A percentile compares a stretch with the other conserved stretches of the same genome.
These are phyloP conservation scores for Drosophila watanabei DNA, from an alignment of 1,140 invertebrate species.

Conservation along the genomic window DNA sequence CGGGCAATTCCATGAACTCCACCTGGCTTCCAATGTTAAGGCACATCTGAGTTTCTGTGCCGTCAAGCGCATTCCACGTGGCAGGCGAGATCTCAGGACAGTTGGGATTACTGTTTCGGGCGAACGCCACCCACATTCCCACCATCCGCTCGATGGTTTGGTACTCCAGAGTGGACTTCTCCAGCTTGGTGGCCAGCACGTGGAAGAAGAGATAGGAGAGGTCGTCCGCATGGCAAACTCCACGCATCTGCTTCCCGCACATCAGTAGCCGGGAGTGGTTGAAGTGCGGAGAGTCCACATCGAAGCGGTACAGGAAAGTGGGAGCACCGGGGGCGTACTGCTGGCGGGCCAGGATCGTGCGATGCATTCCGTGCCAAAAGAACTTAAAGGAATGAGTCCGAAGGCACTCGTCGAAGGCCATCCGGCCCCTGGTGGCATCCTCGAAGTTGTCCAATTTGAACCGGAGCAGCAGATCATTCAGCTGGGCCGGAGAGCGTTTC, in stretches of 20 bases:
- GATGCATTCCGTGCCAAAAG: constrained; percentile 83
- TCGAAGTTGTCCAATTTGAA: constrained; percentile 60
- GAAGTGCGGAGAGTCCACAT: constrained; percentile 76
- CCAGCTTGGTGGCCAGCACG: constrained; percentile 79
- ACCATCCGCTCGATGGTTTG: constrained; percentile 75
- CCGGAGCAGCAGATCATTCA: constrained; percentile 48
- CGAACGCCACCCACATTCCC: constrained; percentile 85
- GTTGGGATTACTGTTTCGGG: constrained; percentile 74
- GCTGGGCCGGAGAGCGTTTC: constrained; percentile 20
- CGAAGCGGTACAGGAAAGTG: constrained; percentile 86
- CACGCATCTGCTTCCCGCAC: constrained; percentile 76
- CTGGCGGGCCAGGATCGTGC: constrained; percentile 57
- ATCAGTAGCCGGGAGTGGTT: constrained; percentile 69
- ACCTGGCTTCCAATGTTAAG: constrained; percentile 83
- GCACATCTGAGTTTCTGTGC: constrained; percentile 53
- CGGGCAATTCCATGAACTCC: constrained; percentile 77
- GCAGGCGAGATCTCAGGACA: constrained; percentile 33
- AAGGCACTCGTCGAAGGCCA: constrained; percentile 60
- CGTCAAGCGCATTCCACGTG: constrained; percentile 54
- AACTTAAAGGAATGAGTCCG: constrained; percentile 68
- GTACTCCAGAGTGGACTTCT: constrained; percentile 72
- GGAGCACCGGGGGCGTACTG: constrained; percentile 70
- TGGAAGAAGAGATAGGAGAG: constrained; percentile 88
- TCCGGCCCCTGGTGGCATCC: constrained; percentile 48
- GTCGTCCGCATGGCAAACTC: constrained; percentile 88